These are phyloP conservation scores for Acanthosoma haemorrhoidale DNA, from an alignment of 2,888 invertebrate species.

Conservation along the genomic window DNA sequence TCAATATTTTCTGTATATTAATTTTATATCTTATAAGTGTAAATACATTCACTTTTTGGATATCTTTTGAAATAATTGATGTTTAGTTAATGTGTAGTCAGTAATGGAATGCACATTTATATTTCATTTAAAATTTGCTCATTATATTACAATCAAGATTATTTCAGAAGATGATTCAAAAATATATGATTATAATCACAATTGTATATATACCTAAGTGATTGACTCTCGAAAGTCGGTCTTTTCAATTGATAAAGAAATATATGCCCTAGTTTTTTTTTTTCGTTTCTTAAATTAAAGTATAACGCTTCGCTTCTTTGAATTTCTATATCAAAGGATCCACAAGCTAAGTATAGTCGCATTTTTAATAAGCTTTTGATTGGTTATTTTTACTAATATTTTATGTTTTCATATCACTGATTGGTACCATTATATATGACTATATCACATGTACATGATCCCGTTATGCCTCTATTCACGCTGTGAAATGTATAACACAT, in stretches of 20 bases:
- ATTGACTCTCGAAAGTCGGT: background rate
- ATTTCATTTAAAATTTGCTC: no score
- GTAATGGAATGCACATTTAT: no score
- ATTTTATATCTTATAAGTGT: conserved; percentile 1
- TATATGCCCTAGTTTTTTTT: conserved; percentile 5
- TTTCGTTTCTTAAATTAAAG: no score
- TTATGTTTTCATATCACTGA: background rate
- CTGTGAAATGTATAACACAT: no score
- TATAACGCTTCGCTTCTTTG: conserved; percentile 19
- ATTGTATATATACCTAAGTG: conserved; percentile 2
- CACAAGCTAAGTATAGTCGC: conserved; percentile 25
- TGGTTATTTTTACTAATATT: background rate
- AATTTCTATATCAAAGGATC: background rate
- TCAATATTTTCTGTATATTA: conserved; percentile 2
- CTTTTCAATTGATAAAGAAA: background rate
- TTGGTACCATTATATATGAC: no score
- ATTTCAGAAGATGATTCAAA: background rate
- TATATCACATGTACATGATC: no score
- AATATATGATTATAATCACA: background rate
- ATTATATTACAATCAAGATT: no score
- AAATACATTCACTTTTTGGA: background rate
- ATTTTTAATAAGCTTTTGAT: conserved; percentile 18
- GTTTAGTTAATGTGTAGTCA: no score
- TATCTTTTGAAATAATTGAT: no score
- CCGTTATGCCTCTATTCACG: no score